Conservation (phyloP, 1,140 invertebrate genomes). For the Helicoverpa armigera region DNA sequence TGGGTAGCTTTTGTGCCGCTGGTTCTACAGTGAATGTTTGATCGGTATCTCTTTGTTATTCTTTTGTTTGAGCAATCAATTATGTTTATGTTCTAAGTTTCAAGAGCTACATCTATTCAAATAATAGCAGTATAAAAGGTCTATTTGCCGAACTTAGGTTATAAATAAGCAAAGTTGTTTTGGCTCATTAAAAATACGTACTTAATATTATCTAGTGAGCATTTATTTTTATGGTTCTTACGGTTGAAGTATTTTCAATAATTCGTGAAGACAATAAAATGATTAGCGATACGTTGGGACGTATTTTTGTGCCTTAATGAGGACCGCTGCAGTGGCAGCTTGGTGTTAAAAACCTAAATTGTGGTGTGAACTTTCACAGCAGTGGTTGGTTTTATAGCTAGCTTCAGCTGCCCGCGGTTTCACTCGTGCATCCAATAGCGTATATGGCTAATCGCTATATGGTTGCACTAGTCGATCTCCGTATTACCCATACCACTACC, state of each 20-base stretch:
- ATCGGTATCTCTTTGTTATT: neutral
- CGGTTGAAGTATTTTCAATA: slow-evolving; percentile 54
- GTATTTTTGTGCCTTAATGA: slow-evolving; percentile 70
- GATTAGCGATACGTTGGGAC: slow-evolving; percentile 71
- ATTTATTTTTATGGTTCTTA: slow-evolving; percentile 17
- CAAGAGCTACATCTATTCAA: neutral
- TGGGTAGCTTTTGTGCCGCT: neutral
- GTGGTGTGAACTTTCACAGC: slow-evolving; percentile 85
- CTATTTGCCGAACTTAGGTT: neutral
- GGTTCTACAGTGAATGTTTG: neutral
- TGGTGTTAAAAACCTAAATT: slow-evolving; percentile 84
- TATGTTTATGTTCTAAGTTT: neutral
- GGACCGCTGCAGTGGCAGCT: slow-evolving; percentile 69
- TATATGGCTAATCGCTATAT: too few relatives aligned
- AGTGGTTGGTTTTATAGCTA: slow-evolving; percentile 74
- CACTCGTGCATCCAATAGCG: neutral
- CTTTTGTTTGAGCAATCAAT: neutral
- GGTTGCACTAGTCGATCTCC: neutral
- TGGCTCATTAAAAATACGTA: slow-evolving; percentile 32
- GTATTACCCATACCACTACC: too few relatives aligned
- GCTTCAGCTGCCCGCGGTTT: slow-evolving; percentile 53
- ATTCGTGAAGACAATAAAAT: slow-evolving; percentile 77
- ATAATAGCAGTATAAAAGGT: neutral
- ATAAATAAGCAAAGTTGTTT: slow-evolving; percentile 9
- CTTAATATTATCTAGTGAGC: slow-evolving; percentile 16